These are phyloP conservation scores for Python bivittatus DNA, from an alignment of 2,113 vertebrate species.

Conservation along the genomic window DNA sequence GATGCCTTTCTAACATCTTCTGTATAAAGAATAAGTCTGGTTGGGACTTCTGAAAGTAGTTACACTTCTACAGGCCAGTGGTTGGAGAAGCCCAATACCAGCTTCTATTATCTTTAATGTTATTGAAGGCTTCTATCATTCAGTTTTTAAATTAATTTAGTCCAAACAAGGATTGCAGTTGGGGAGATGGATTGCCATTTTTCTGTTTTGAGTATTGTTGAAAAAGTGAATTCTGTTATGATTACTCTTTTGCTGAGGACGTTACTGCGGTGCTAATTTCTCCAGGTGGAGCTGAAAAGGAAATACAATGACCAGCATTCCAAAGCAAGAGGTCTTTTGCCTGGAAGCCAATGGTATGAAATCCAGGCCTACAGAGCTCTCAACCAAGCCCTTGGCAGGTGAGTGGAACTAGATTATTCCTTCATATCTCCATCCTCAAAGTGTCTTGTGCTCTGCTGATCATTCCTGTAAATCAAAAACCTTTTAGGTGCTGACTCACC, in stretches of 20 bases:
- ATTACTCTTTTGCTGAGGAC: neutral
- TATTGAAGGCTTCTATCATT: neutral
- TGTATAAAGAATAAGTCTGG: neutral
- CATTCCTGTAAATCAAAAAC: neutral
- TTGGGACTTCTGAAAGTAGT: no score
- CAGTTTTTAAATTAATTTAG: neutral
- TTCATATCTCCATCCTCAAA: neutral
- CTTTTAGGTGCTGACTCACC: no score
- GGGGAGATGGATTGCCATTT: neutral
- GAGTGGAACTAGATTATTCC: constrained; percentile 31
- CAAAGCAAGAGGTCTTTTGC: constrained; percentile 86
- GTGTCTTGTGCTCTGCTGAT: neutral
- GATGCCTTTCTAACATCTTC: neutral
- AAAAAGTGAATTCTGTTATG: neutral
- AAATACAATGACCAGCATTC: constrained; percentile 94
- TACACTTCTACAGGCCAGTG: no score
- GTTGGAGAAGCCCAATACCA: no score
- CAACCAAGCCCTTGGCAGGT: constrained; percentile 98
- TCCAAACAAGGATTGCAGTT: neutral
- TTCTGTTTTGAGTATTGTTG: neutral
- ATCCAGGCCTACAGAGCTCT: constrained; percentile 96
- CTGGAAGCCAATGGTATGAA: constrained; percentile 94
- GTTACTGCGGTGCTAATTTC: constrained; percentile 20
- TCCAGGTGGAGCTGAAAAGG: constrained; percentile 94
- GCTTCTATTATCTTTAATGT: neutral